phyloP scores from a whole-genome alignment of 1,140 invertebrate genomes.

The Ruditapes philippinarum region DNA sequence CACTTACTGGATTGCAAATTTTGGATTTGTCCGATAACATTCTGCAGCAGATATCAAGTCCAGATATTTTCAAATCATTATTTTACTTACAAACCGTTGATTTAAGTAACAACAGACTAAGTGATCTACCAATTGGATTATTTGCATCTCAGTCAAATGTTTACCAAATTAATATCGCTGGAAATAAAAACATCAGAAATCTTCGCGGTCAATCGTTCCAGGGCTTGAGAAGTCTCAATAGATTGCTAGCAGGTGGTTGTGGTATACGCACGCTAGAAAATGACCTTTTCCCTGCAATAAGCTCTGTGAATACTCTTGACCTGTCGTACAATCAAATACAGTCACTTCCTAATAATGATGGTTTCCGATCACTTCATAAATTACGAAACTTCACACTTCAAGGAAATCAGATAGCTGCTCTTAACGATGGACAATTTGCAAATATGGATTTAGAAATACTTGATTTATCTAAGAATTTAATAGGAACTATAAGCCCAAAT shows the following conservation, averaged over 20 bases:
- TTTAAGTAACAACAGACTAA: slow-evolving; percentile 45
- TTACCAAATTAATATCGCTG: not conserved
- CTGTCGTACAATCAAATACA: slow-evolving; percentile 44
- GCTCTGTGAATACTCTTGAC: slow-evolving; percentile 40
- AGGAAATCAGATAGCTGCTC: slow-evolving; percentile 29
- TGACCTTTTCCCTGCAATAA: slow-evolving; percentile 41
- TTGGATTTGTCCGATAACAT: slow-evolving; percentile 38
- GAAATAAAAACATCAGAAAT: slow-evolving; percentile 50
- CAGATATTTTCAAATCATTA: slow-evolving; percentile 6
- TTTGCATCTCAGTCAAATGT: slow-evolving; percentile 48
- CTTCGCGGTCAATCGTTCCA: slow-evolving; percentile 25
- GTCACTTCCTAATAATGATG: slow-evolving; percentile 8
- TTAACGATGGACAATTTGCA: slow-evolving; percentile 46
- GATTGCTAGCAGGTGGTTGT: slow-evolving; percentile 31
- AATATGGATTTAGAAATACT: slow-evolving; percentile 34
- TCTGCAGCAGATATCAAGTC: slow-evolving; percentile 30
- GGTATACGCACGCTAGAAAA: slow-evolving; percentile 44
- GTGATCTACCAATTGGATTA: slow-evolving; percentile 37
- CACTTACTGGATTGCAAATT: not conserved
- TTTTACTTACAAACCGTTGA: not conserved
- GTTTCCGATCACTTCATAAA: slow-evolving; percentile 26
- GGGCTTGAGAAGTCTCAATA: slow-evolving; percentile 23
- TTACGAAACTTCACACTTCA: slow-evolving; percentile 39
- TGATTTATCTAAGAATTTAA: slow-evolving; percentile 52
- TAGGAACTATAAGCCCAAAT: slow-evolving; percentile 8